A percentile compares a stretch with the other conserved stretches of the same genome.
Evolutionary conservation across 2,113 vertebrate genomes (phyloP).

Genomic region (Petrocephalus microphthalmus): DNA sequence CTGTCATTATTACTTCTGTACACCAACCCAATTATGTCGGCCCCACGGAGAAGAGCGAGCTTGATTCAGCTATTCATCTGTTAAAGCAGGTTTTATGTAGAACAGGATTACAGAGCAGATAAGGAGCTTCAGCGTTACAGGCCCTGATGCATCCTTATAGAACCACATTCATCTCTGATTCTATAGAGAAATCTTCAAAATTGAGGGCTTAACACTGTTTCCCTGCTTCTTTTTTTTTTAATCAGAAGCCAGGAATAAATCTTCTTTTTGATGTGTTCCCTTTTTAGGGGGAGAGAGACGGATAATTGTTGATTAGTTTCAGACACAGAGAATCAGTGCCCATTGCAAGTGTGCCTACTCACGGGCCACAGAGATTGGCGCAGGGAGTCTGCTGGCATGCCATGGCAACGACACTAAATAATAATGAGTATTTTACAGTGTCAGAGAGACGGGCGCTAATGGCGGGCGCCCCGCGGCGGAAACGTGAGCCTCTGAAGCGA

Average conservation of each 20-base stretch:
- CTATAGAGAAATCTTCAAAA: constrained; percentile 22
- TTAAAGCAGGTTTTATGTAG: constrained; percentile 39
- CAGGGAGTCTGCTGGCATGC: not conserved
- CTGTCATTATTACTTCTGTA: not conserved
- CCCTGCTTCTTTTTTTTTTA: constrained; percentile 13
- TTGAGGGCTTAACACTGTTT: constrained; percentile 2
- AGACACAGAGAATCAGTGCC: constrained; percentile 6
- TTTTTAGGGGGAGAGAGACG: constrained; percentile 16
- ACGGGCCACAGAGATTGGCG: not conserved
- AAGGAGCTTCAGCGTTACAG: constrained; percentile 30
- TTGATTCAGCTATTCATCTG: constrained; percentile 30
- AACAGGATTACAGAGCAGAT: constrained; percentile 40
- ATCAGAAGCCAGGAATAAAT: constrained; percentile 12
- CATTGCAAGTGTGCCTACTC: not conserved
- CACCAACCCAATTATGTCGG: constrained; percentile 17
- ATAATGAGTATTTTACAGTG: not conserved
- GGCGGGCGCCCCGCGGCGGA: not conserved
- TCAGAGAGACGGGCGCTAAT: not conserved
- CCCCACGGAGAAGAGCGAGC: not conserved
- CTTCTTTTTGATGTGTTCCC: constrained; percentile 22
- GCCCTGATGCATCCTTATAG: constrained; percentile 17
- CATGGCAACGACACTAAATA: not conserved
- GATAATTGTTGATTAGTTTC: constrained; percentile 15
- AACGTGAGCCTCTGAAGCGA: not conserved
- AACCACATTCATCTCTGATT: constrained; percentile 30